Base-by-base conservation (phyloP, 1,140 invertebrate species). In the Ridgeia piscesae region DNA sequence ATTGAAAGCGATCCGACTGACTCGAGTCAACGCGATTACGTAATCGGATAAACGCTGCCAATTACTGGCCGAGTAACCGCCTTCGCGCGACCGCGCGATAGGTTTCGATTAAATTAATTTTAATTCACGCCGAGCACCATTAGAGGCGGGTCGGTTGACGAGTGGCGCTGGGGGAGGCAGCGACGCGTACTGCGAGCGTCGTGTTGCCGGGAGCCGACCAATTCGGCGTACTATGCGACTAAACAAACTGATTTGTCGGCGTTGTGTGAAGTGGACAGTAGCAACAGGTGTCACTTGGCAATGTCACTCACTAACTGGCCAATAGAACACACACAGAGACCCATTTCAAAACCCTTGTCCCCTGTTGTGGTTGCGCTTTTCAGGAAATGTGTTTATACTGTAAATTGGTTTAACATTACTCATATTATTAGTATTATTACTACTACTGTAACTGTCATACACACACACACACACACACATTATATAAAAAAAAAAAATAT, bases 41-140 rank as follows among this genome's bases (percentile, higher is more conserved):
- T 77, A 77, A 77, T 77, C 58, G 58, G 58, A 77, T 77, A 77
- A 77, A 77, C 58, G 58, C 58, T 77, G 4, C 58, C 58, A 77
- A 77, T 77, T 77, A 77, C 58, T 21, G 58, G 58, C 27, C 27
- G 58, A 77, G 58, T 77, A 77, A 77, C 58, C 6, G 58, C 58
- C 58, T 77, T 77, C 58, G 58, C 58, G 58, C 58, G 58, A 77
- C 58, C 58, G 58, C 58, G 17, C 58, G 58, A 77, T 77, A 77
- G 58, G 58, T 77, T 77, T 77, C 58, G 58, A 77, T 77, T 77
- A 77, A 77, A 77, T 77, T 77, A 77, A 77, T 77, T 77, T 77
- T 77, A 77, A 77, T 77, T 77, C 58, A 77, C 58, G 58, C 58
- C 58, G 58, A 77, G 58, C 58, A 77, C 58, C 58, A 77, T 77